Evolutionary conservation across 2,797 vertebrate species (phyloP), one percentile per base, ranked within the genome.

Genomic region (Acanthurus lineatus): DNA sequence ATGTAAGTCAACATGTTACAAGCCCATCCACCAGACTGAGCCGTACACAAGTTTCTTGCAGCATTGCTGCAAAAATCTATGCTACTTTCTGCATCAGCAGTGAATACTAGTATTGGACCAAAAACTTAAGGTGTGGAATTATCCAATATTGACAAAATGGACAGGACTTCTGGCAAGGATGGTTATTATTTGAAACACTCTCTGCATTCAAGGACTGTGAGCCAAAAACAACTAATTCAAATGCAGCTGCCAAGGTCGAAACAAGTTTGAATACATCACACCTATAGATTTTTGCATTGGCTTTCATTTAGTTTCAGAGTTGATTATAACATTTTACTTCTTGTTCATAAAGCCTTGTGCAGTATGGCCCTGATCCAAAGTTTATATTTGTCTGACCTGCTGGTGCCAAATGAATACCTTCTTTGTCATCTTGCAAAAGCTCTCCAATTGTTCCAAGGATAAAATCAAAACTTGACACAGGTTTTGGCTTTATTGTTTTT

Each of bases 391-490:
- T 48, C 32, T 74, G 60, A 66, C 60, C 68, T 32, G 16, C 35
- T 49, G n/a, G 7, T 16, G 52, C 48, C 42, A 42, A 16, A 25
- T 58, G 28, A 35, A 9, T 25, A 45, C 20, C 16, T 66, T 48
- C 32, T 28, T 12, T 1, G 4, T 44, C 22, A 58, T 25, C 47
- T 53, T 8, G 14, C 7, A 14, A n/a, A 49, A 14, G 10, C 54
- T 61, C 56, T 40, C n/a, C n/a, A 16, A 48, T 77, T 65, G 42
- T 56, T 28, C 35, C 2, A 1, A 61, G 53, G 9, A 15, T 22
- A 40, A 56, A 72, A 77, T 67, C 5, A 49, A 10, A 76, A 59
- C 16, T 48, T 69, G n/a, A 76, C 32, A 22, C 15, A 44, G 32
- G 9, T 60, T 84, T 60, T 15, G 20, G 8, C 32, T 57, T 61